phyloP scores from a whole-genome alignment of 64 coral and sea anemone genomes.

The Stichodactyla mertensii region DNA sequence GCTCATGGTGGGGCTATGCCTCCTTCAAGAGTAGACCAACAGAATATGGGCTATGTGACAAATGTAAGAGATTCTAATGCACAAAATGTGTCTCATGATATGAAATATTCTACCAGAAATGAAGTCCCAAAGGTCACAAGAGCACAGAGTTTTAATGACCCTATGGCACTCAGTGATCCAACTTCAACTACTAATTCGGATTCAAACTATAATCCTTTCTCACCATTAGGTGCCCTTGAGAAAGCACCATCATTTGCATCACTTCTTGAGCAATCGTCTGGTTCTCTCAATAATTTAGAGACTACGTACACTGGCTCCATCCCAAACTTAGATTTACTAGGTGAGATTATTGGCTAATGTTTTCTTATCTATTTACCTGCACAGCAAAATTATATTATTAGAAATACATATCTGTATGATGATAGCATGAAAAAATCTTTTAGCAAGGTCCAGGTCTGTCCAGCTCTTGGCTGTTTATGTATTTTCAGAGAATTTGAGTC shows the following conservation, averaged over 20 bases:
- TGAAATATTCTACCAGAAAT: slow-evolving; percentile 40
- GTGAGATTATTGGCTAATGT: slow-evolving; percentile 72
- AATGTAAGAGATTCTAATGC: slow-evolving; percentile 17
- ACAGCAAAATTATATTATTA: not conserved
- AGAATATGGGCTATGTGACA: slow-evolving; percentile 5
- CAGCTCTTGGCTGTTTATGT: not conserved
- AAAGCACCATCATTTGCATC: slow-evolving; percentile 93
- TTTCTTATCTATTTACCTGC: not conserved
- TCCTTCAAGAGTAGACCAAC: not conserved
- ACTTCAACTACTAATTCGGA: slow-evolving; percentile 19
- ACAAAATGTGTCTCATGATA: slow-evolving; percentile 37
- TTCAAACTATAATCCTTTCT: slow-evolving; percentile 59
- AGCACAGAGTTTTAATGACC: not conserved
- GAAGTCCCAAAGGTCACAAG: slow-evolving; percentile 19
- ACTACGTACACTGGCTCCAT: slow-evolving; percentile 93
- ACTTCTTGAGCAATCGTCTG: slow-evolving; percentile 76
- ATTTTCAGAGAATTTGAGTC: not conserved
- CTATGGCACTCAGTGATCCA: slow-evolving; percentile 10
- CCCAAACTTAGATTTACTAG: slow-evolving; percentile 85
- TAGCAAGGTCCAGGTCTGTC: not conserved
- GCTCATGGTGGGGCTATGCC: not conserved
- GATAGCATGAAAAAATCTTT: not conserved
- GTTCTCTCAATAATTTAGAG: slow-evolving; percentile 68
- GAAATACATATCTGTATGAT: not conserved
- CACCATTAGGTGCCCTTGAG: slow-evolving; percentile 67